phyloP scores from a whole-genome alignment of 2,113 vertebrate species.

The Laterallus jamaicensis region DNA sequence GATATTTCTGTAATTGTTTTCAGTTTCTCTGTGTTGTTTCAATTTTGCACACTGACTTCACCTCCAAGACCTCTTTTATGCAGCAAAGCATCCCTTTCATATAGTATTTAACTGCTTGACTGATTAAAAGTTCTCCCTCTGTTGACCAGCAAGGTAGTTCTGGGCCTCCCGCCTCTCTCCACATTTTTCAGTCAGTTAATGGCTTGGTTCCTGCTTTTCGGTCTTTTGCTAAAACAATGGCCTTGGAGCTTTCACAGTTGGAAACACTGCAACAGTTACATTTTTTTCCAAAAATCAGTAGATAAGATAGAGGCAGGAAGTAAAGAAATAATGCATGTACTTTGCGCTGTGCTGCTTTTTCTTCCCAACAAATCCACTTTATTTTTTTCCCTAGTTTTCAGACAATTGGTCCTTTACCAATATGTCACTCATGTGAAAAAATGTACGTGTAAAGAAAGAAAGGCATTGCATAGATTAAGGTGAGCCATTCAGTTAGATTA shows the following conservation, averaged over 20 bases:
- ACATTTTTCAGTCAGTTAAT: background rate
- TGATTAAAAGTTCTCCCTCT: background rate
- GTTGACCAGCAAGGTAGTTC: background rate
- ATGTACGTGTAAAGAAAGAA: background rate
- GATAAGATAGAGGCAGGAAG: background rate
- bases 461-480: background rate
- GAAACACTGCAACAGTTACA: background rate
- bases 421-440: background rate
- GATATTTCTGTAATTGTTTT: background rate
- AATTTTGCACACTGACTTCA: background rate
- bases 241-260: background rate
- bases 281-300: background rate
- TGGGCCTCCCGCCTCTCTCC: background rate
- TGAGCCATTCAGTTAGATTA: background rate
- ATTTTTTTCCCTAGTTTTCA: background rate
- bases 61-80: background rate
- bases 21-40: background rate
- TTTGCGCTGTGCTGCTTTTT: background rate
- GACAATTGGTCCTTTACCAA: background rate
- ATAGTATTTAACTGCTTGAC: background rate
- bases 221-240: background rate
- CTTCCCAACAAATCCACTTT: background rate
- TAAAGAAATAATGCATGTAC: background rate
- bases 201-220: background rate
- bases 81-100: background rate